Percentiles rank a stretch among this genome's conserved stretches.
Evolutionary conservation across 2,888 invertebrate genomes (phyloP).

Genomic region (Lithophane ornitopus): DNA sequence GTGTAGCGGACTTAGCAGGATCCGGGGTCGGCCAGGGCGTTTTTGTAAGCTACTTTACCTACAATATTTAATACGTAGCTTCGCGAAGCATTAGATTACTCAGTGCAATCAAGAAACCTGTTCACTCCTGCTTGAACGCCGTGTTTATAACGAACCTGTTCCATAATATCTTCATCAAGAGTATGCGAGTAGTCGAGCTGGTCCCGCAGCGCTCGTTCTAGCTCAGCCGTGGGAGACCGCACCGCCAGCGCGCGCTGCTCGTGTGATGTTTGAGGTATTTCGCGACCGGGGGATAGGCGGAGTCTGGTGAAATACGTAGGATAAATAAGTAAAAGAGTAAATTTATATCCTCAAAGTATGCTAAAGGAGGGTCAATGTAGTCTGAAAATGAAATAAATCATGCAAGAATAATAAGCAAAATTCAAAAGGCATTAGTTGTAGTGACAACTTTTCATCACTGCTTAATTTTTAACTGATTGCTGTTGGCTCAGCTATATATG

Average conservation of each 20-base stretch:
- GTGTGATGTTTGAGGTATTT: not conserved
- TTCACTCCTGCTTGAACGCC: too few species aligned
- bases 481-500: not conserved
- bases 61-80: not conserved
- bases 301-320: not conserved
- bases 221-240: conserved; percentile 86
- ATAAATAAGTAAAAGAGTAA: not conserved
- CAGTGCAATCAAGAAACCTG: not conserved
- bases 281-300: conserved; percentile 19
- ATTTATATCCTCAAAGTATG: too few species aligned
- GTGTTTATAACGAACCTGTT: conserved; percentile 73
- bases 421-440: too few species aligned
- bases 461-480: not conserved
- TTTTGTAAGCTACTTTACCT: not conserved
- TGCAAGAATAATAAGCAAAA: too few species aligned
- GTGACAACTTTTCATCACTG: too few species aligned
- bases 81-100: not conserved
- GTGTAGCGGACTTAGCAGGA: not conserved
- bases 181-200: conserved; percentile 86
- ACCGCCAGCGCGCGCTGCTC: conserved; percentile 63
- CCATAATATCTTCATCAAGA: conserved; percentile 85
- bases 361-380: too few species aligned
- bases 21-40: not conserved
- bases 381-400: too few species aligned
- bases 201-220: conserved; percentile 84